A percentile compares a stretch with the other conserved stretches of the same genome.
Evolutionary conservation across 2,888 invertebrate genomes (phyloP).

Genomic region (Drosophila birchii): DNA sequence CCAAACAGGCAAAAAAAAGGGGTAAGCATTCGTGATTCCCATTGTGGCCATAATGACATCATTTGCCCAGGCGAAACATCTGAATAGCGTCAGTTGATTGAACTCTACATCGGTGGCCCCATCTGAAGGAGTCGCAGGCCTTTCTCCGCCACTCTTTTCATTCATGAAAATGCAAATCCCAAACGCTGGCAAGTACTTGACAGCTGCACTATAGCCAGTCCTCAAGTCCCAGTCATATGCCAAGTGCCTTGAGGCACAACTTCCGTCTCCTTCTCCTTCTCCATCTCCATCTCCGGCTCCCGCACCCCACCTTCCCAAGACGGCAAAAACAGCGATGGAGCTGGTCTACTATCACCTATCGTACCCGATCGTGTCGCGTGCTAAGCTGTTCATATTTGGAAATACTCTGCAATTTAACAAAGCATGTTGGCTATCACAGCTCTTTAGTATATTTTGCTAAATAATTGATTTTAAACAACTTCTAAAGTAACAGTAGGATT

Average conservation of each 20-base stretch:
- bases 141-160: slow-evolving; percentile 65
- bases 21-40: slow-evolving; percentile 59
- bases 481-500: too few relatives aligned
- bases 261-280: slow-evolving; percentile 43
- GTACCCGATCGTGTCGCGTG: slow-evolving; percentile 68
- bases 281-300: too few relatives aligned
- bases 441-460: neutral
- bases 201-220: slow-evolving; percentile 58
- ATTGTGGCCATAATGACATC: slow-evolving; percentile 71
- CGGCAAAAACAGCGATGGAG: slow-evolving; percentile 34
- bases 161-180: slow-evolving; percentile 76
- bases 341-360: slow-evolving; percentile 68
- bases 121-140: slow-evolving; percentile 42
- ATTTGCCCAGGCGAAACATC: slow-evolving; percentile 53
- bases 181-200: slow-evolving; percentile 59
- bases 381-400: slow-evolving; percentile 60
- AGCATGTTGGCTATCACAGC: neutral
- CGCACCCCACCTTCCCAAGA: slow-evolving; percentile 15
- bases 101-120: slow-evolving; percentile 67
- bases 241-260: slow-evolving; percentile 69
- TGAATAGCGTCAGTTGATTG: slow-evolving; percentile 69
- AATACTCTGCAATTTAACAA: slow-evolving; percentile 29
- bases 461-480: too few relatives aligned
- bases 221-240: slow-evolving; percentile 36
- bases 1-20: slow-evolving; percentile 22